phyloP scores from a whole-genome alignment of 2,797 vertebrate species.

The Phataginus tetradactyla region DNA sequence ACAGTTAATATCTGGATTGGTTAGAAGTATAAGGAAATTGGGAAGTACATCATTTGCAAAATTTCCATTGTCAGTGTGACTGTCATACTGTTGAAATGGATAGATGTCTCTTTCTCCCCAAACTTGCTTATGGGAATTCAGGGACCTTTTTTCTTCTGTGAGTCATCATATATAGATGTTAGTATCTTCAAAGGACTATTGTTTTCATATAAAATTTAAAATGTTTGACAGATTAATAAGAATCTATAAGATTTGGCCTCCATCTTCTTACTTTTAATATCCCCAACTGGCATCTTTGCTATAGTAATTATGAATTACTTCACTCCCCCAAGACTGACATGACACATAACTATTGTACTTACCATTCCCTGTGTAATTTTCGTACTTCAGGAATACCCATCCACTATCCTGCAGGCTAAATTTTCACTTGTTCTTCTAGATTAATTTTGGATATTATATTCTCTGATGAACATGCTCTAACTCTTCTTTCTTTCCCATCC shows the following conservation, averaged over 20 bases:
- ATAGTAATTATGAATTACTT: not conserved
- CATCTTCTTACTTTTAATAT: not conserved
- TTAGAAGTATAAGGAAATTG: not conserved
- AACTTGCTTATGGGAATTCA: not conserved
- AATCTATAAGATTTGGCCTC: not conserved
- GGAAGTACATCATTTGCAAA: not conserved
- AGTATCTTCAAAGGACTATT: not conserved
- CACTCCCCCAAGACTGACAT: not conserved
- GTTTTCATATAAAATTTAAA: not conserved
- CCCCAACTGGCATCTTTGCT: not conserved
- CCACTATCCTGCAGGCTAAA: not conserved
- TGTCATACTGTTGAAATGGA: not conserved
- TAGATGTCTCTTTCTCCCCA: not conserved
- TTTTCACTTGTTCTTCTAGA: not conserved
- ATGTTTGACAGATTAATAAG: not conserved
- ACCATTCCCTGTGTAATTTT: not conserved
- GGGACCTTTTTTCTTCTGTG: not conserved
- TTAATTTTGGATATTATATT: not conserved
- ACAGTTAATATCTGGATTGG: not conserved
- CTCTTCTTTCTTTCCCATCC: not conserved
- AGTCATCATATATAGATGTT: not conserved
- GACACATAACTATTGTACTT: not conserved
- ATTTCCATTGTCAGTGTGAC: not conserved
- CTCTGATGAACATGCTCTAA: not conserved
- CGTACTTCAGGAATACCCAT: not conserved